A percentile compares a stretch with the other conserved stretches of the same genome.
These are phyloP conservation scores for Silurus lanzhouensis DNA, from an alignment of 2,797 vertebrate species.

Conservation along the genomic window DNA sequence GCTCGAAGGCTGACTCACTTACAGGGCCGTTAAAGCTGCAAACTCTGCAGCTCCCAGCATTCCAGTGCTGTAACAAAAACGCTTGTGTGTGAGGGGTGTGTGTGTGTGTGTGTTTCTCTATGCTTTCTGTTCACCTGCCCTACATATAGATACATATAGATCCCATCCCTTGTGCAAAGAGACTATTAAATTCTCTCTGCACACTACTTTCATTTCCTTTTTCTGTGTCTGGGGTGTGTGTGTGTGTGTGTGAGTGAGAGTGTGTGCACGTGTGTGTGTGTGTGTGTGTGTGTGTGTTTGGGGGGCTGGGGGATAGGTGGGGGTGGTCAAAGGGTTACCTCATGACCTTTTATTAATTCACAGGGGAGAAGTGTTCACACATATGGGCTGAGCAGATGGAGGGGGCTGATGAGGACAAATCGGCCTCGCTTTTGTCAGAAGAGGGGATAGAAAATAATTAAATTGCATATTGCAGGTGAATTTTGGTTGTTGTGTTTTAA, in stretches of 20 bases:
- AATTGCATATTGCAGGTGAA: constrained; percentile 40
- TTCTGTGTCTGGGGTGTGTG: background rate
- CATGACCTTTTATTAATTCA: constrained; percentile 66
- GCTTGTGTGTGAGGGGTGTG: background rate
- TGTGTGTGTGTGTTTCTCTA: background rate
- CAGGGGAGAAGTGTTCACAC: constrained; percentile 54
- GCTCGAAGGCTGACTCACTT: constrained; percentile 15
- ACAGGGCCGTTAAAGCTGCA: background rate
- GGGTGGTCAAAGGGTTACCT: constrained; percentile 8
- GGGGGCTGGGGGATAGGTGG: background rate
- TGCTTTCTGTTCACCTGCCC: background rate
- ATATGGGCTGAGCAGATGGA: constrained; percentile 57
- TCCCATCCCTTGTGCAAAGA: constrained; percentile 39
- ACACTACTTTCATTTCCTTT: background rate
- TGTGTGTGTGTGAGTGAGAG: background rate
- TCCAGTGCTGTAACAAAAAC: background rate
- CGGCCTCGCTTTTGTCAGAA: constrained; percentile 62
- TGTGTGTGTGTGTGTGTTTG: constrained; percentile 1
- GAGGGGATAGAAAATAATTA: constrained; percentile 16
- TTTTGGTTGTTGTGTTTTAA: constrained; percentile 54
- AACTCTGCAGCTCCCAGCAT: constrained; percentile 23
- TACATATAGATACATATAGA: constrained; percentile 22
- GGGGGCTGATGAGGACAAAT: constrained; percentile 64
- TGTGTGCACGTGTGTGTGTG: background rate
- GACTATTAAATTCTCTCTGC: constrained; percentile 28